A percentile compares a stretch with the other conserved stretches of the same genome.
These are phyloP conservation scores for Corvus hawaiiensis DNA, from an alignment of 2,113 vertebrate species.

Conservation along the genomic window DNA sequence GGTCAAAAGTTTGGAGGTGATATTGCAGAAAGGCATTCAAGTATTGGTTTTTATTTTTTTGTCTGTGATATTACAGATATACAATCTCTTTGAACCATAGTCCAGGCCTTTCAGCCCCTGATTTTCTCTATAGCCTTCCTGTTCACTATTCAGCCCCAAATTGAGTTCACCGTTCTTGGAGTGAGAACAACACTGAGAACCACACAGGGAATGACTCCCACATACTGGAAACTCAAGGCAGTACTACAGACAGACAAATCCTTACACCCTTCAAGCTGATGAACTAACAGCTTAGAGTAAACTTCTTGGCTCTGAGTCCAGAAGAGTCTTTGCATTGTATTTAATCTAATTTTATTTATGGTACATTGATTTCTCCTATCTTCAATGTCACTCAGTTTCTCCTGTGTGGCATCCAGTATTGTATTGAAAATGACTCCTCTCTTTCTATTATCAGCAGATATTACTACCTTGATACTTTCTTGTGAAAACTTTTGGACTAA, in stretches of 20 bases:
- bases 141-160: background rate
- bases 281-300: background rate
- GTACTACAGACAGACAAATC: background rate
- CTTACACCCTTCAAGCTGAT: background rate
- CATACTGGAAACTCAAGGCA: background rate
- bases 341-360: background rate
- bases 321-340: background rate
- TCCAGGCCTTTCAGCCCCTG: background rate
- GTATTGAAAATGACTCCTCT: background rate
- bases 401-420: background rate
- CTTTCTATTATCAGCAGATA: background rate
- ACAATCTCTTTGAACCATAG: background rate
- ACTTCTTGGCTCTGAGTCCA: background rate
- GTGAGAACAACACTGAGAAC: background rate
- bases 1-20: background rate
- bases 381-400: background rate
- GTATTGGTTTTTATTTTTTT: background rate
- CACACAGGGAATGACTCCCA: accelerated
- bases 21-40: background rate
- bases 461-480: background rate
- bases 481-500: background rate
- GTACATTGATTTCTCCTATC: background rate
- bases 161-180: background rate
- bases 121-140: background rate
- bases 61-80: background rate